Base-by-base conservation (phyloP, 37 sponge, comb jelly and placozoan species). In the Eunapius fragilis region DNA sequence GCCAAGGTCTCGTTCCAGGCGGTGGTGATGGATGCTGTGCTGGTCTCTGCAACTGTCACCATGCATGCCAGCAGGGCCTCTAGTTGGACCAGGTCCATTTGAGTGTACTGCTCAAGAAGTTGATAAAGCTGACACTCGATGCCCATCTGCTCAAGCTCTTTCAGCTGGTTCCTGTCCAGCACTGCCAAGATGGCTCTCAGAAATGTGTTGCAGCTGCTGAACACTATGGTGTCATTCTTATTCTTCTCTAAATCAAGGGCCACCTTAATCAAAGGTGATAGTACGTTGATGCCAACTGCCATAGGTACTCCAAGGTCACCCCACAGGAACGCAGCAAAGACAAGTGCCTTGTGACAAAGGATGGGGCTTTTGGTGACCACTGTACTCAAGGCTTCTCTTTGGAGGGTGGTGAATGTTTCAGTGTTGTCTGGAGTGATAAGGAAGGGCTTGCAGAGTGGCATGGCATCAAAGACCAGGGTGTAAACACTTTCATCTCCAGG, bases 21-120 rank as follows among this genome's bases (percentile, higher is more conserved):
- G 25, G 30, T 23, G n/a, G n/a, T n/a, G 78, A 58, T 48, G 48
- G 77, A 11, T 12, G 23, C 27, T 12, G 48, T 37, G 12, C 72
- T 58, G 22, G 77, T 2, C 33, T 82, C 83, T 23, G 82, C 71
- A 81, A 91, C 82, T 32, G 58, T 76, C 19, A 58, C 71, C 58
- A 86, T 58, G 9, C 87, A 82, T 25, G 36, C 72, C 25, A 91
- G 74, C 0, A 91, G 69, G 67, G 82, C 73, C 24, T 71, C n/a
- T 13, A 91, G 72, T 0, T 36, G 30, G 12, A 78, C 73, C 0
- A 38, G 23, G 7, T 49, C 2, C 67, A 86, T 91, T 27, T 77
- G 71, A 9, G 69, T 49, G 79, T 86, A 78, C 72, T 71, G 33
- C 17, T 35, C 22, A 2, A 91, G 36, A 31, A 91, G 74, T 12